Percentiles rank a stretch among this genome's conserved stretches.
phyloP scores from a whole-genome alignment of 2,797 vertebrate genomes.

The Cyclura pinguis region DNA sequence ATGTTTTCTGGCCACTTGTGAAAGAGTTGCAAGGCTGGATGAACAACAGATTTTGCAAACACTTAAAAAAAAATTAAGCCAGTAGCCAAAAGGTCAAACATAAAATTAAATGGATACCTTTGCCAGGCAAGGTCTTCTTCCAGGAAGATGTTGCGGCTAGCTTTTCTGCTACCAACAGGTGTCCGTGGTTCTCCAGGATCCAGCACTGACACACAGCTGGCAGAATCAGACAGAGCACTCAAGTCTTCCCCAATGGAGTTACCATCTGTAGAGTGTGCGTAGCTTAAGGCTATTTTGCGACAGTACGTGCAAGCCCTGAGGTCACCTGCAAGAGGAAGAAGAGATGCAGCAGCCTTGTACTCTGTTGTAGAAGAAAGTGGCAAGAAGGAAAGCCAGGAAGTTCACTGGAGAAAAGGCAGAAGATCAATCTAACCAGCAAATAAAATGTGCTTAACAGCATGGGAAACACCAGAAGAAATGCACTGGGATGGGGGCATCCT shows the following conservation, averaged over 20 bases:
- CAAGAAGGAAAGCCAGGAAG: too few relatives aligned
- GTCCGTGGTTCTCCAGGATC: slow-evolving; percentile 95
- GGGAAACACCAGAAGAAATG: too few relatives aligned
- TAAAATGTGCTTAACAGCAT: too few relatives aligned
- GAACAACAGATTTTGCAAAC: neutral
- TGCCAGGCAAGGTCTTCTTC: slow-evolving; percentile 98
- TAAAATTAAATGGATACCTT: slow-evolving; percentile 81
- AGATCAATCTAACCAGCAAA: too few relatives aligned
- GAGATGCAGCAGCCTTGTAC: neutral
- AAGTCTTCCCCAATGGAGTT: slow-evolving; percentile 95
- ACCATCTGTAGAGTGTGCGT: slow-evolving; percentile 94
- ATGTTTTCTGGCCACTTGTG: neutral
- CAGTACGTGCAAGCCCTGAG: slow-evolving; percentile 97
- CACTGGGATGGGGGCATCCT: too few relatives aligned
- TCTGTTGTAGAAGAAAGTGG: neutral
- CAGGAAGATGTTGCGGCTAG: slow-evolving; percentile 96
- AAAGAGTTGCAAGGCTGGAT: neutral
- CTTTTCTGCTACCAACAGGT: slow-evolving; percentile 92
- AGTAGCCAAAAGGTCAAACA: neutral
- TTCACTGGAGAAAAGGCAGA: too few relatives aligned
- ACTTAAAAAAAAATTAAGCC: neutral
- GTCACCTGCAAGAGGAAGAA: slow-evolving; percentile 84
- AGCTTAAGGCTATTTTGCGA: slow-evolving; percentile 95
- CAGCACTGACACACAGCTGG: slow-evolving; percentile 87
- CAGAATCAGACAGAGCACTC: slow-evolving; percentile 90